Conservation (phyloP, 2,888 invertebrate genomes). For the Resseliella maxima region DNA sequence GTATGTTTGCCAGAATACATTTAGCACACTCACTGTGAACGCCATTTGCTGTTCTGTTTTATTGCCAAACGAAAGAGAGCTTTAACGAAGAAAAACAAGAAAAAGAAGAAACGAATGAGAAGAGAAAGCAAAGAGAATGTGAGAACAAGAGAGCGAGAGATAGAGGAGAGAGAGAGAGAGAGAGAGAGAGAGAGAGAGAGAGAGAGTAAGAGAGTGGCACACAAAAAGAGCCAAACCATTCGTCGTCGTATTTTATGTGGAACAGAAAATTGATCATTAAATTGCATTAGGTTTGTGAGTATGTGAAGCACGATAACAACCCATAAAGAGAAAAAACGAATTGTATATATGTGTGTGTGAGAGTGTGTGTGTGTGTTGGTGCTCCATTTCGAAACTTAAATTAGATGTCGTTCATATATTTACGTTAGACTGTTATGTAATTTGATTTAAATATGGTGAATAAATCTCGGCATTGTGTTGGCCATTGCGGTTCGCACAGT, state of each 20-base stretch:
- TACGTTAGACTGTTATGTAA: slow-evolving; percentile 30
- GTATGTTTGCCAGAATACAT: slow-evolving; percentile 43
- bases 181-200: background rate
- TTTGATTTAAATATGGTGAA: slow-evolving; percentile 49
- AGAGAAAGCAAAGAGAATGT: background rate
- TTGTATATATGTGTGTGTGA: background rate
- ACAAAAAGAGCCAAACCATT: slow-evolving; percentile 1
- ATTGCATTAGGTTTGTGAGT: slow-evolving; percentile 44
- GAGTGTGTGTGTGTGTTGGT: background rate
- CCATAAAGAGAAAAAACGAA: background rate
- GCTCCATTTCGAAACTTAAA: background rate
- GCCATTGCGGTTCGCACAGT: background rate
- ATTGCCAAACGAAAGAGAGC: background rate
- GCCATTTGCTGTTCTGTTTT: slow-evolving; percentile 53
- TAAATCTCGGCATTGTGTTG: slow-evolving; percentile 33
- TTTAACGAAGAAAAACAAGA: background rate
- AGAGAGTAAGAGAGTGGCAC: background rate
- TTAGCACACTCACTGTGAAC: slow-evolving; percentile 48
- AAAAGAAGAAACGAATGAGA: background rate
- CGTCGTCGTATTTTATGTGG: slow-evolving; percentile 26
- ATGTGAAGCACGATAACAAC: slow-evolving; percentile 18
- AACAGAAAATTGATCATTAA: slow-evolving; percentile 53
- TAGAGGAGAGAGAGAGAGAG: background rate
- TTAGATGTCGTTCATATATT: slow-evolving; percentile 28
- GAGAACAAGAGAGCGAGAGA: background rate